Base-by-base conservation (phyloP, 2,888 invertebrate species). In the Cecidostiba fungosa region DNA sequence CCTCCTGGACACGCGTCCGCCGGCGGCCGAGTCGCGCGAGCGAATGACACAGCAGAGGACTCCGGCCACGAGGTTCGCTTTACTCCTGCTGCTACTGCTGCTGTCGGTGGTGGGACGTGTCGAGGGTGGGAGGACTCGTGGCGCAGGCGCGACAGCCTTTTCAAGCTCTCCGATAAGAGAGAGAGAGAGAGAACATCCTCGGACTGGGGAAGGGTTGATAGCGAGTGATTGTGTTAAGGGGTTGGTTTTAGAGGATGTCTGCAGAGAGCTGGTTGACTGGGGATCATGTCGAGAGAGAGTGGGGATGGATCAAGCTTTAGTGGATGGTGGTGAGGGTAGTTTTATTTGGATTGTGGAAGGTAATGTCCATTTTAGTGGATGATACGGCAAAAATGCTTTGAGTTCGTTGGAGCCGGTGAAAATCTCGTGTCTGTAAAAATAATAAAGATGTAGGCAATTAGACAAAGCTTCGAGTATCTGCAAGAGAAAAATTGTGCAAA, bases 21-120 rank as follows among this genome's bases (percentile, higher is more conserved):
- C 89, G 88, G 87, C 87, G 88, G 89, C 90, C 90, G 89, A 88
- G 88, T 88, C 90, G 89, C 90, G 89, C 90, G 90, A 91, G 90
- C 90, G 91, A 91, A 90, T 91, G 91, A 89, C 89, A 88, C 89
- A 77, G 88, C 87, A 83, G 88, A 88, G 43, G 36, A 1, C 23
- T 62, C 26, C 62, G 50, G 59, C 76, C 69, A 54, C 77, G 82
- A 16, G 74, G 74, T 66, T 39, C 36, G 12, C 54, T 59, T 23
- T 59, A 59, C 59, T 70, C 72, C 59, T 36, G 47, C 54, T 59
- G 54, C 50, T 29, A 10, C 26, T 23, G 76, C 29, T 19, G 59
- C 10, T 43, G 32, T 12, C 8, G 54, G 76, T 26, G 82, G 36
- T 26, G 32, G 47, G 73, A n/a, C 66, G 29, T 3, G 0, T 10